A percentile compares a stretch with the other conserved stretches of the same genome.
Evolutionary conservation across 2,888 invertebrate species (phyloP).

Genomic region (Hypsopygia costalis): DNA sequence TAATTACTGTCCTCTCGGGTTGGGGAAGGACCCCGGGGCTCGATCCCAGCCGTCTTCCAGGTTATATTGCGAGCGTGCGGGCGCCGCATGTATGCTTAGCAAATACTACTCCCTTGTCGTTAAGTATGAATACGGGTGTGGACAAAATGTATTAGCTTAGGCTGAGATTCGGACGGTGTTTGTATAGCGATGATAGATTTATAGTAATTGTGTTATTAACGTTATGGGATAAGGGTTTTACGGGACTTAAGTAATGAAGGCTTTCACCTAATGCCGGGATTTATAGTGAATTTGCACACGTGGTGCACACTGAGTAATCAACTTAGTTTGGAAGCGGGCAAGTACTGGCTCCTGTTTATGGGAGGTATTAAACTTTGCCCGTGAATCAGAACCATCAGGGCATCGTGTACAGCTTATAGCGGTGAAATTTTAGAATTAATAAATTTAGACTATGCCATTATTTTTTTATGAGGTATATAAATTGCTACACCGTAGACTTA

Average conservation of each 20-base stretch:
- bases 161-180: constrained; percentile 79
- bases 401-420: too few species aligned
- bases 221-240: constrained; percentile 80
- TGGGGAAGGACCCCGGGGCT: constrained; percentile 69
- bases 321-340: constrained; percentile 27
- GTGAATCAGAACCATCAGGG: not conserved
- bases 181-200: constrained; percentile 79
- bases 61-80: constrained; percentile 77
- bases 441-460: not conserved
- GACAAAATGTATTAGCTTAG: constrained; percentile 81
- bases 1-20: constrained; percentile 81
- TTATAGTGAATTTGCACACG: constrained; percentile 72
- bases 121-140: constrained; percentile 80
- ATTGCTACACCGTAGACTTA: too few species aligned
- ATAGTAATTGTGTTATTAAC: constrained; percentile 81
- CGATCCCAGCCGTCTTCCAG: constrained; percentile 71
- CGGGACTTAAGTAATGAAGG: constrained; percentile 79
- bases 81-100: constrained; percentile 75
- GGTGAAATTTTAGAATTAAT: not conserved
- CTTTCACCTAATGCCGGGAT: constrained; percentile 73
- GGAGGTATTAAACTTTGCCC: constrained; percentile 12
- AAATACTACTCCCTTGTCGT: constrained; percentile 77
- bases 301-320: constrained; percentile 53
- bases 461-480: not conserved
- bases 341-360: constrained; percentile 17